These are phyloP conservation scores for Clarias batrachus DNA, from an alignment of 2,113 vertebrate genomes.

Conservation along the genomic window DNA sequence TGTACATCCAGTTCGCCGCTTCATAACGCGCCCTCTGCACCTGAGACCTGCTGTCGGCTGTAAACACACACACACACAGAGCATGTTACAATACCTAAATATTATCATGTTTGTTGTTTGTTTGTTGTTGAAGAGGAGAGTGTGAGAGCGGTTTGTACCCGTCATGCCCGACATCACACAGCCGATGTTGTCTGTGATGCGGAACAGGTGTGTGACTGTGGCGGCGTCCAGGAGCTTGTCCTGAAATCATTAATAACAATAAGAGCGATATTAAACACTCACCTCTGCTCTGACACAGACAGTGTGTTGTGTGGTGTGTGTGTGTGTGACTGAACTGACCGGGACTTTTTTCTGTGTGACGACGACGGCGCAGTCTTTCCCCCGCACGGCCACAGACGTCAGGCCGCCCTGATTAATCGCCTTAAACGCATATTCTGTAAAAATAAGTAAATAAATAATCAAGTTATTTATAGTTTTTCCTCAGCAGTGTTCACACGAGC, in stretches of 20 bases:
- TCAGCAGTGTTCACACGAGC: background rate
- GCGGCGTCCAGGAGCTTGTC: slow-evolving; percentile 88
- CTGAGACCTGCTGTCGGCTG: slow-evolving; percentile 96
- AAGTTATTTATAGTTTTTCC: background rate
- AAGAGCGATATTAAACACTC: background rate
- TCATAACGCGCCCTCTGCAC: slow-evolving; percentile 98
- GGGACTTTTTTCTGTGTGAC: slow-evolving; percentile 98
- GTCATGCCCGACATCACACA: slow-evolving; percentile 98
- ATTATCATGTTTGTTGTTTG: background rate
- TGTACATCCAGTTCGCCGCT: slow-evolving; percentile 98
- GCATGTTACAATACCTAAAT: too few relatives aligned
- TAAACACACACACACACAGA: slow-evolving; percentile 15
- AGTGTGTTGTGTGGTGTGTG: background rate
- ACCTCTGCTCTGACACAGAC: background rate
- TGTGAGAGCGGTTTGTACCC: slow-evolving; percentile 71
- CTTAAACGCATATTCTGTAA: slow-evolving; percentile 92
- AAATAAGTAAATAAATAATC: background rate
- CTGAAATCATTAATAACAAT: slow-evolving; percentile 62
- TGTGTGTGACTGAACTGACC: slow-evolving; percentile 68
- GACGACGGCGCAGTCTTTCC: slow-evolving; percentile 89
- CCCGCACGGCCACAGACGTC: slow-evolving; percentile 90
- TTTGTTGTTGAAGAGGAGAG: background rate
- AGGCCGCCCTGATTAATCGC: slow-evolving; percentile 95
- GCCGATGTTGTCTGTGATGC: slow-evolving; percentile 92
- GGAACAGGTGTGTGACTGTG: slow-evolving; percentile 93